Evolutionary conservation across 2,888 invertebrate genomes (phyloP), one percentile per base, ranked within the genome.

Genomic region (Melipona bicolor): DNA sequence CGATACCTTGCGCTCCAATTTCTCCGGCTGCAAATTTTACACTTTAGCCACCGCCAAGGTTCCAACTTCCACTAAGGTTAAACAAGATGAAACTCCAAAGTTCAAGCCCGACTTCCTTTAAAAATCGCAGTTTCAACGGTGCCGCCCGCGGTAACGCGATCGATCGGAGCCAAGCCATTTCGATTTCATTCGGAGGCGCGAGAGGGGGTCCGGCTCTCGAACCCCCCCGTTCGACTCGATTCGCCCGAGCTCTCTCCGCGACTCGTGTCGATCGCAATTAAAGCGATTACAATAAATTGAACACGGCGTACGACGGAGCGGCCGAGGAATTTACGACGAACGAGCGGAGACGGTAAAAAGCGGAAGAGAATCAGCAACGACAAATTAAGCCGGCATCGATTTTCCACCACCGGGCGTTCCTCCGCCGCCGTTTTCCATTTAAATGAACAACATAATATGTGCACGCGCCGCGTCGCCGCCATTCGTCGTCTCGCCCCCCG

Each of bases 401-500:
- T 73, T 76, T 52, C 43, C 43, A 2, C 54, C n/a, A 4, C n/a
- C n/a, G 15, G 17, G n/a, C 61, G 15, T 17, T 62, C 56, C 49
- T 24, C 50, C 13, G 50, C 19, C 13, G 54, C 49, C 13, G 24
- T 50, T 75, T 72, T 68, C 71, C 67, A 64, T 78, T 65, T 56
- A 77, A 77, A 75, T 9, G 69, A 77, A 74, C 85, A 71, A 70
- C 76, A 71, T 74, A 79, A 74, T 82, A 71, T 71, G 50, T 2
- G 52, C 59, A 59, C 61, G n/a, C 61, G n/a, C 21, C 43, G 17
- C 52, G 43, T 5, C 70, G 49, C 54, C 72, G 67, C 24, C 75
- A 79, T 83, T 85, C 81, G 81, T 85, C 81, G 81, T 83, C 83
- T 79, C 32, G 17, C 32, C 62, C 32, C 62, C 68, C 59, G 85